Percentiles rank a stretch among this genome's conserved stretches.
phyloP scores from a whole-genome alignment of 2,888 invertebrate genomes.

The Leistus spinibarbis region DNA sequence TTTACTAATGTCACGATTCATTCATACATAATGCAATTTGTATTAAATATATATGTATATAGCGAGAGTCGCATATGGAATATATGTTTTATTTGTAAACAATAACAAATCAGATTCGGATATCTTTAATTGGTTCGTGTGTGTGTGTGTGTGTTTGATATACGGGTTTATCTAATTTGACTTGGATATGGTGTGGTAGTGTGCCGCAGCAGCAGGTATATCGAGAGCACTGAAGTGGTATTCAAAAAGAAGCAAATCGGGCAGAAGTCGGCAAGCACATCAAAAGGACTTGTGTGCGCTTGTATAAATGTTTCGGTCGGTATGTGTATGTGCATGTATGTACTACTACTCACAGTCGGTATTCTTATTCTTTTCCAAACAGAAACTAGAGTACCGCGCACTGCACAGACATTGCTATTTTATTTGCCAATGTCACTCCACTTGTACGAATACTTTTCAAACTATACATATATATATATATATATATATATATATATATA shows the following conservation, averaged over 20 bases:
- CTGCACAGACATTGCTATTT: conserved; percentile 2
- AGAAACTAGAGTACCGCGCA: conserved; percentile 2
- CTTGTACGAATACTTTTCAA: not conserved
- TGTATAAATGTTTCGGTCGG: not conserved
- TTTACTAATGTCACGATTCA: too few species aligned
- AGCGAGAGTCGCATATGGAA: not conserved
- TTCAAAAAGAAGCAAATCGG: conserved; percentile 7
- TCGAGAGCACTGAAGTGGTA: not conserved
- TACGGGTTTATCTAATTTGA: conserved; percentile 10
- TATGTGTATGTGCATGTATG: not conserved
- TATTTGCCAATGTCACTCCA: conserved; percentile 6
- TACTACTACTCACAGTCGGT: not conserved
- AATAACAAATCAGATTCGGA: not conserved
- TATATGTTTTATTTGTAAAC: not conserved
- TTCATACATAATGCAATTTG: too few species aligned
- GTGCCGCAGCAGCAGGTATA: not conserved
- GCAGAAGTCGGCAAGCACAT: conserved; percentile 7
- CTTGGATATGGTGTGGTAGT: conserved; percentile 14
- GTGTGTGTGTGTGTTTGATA: not conserved
- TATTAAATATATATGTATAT: too few species aligned
- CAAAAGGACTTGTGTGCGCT: conserved; percentile 8
- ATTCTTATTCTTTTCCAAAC: not conserved
- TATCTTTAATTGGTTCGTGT: not conserved
- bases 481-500: too few species aligned
- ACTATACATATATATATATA: not conserved